These are phyloP conservation scores for Syritta pipiens DNA, from an alignment of 2,888 invertebrate species.

Conservation along the genomic window DNA sequence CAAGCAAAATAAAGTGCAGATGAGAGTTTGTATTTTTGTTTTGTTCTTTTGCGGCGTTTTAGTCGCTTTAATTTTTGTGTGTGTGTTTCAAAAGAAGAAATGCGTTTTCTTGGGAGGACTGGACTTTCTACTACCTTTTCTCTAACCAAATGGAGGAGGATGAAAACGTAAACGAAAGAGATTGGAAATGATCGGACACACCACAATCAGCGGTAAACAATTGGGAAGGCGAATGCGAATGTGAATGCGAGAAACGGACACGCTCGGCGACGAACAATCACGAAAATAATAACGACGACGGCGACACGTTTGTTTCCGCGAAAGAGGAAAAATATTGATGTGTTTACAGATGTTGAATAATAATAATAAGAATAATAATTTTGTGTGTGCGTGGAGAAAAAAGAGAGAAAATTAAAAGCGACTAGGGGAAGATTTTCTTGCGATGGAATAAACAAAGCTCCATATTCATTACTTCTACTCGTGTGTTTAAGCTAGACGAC, in stretches of 20 bases:
- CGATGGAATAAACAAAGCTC: conserved; percentile 63
- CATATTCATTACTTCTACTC: conserved; percentile 63
- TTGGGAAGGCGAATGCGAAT: background rate
- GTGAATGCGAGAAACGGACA: conserved; percentile 1
- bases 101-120: too few relatives aligned
- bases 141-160: conserved; percentile 27
- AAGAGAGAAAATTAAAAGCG: conserved; percentile 42
- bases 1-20: conserved; percentile 43
- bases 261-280: too few relatives aligned
- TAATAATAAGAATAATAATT: conserved; percentile 1
- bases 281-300: conserved; percentile 19
- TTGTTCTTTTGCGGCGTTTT: too few relatives aligned
- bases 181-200: too few relatives aligned
- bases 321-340: conserved; percentile 19
- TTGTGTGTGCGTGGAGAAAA: conserved; percentile 34
- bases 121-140: too few relatives aligned
- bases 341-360: conserved; percentile 29
- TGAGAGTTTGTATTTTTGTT: too few relatives aligned
- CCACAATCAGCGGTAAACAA: conserved; percentile 17
- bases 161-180: too few relatives aligned
- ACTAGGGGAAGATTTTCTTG: conserved; percentile 66
- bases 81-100: too few relatives aligned
- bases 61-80: too few relatives aligned
- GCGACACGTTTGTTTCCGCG: conserved; percentile 29
- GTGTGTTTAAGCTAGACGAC: conserved; percentile 20